Evolutionary conservation across 2,113 vertebrate species (phyloP).

Genomic region (Syngnathus floridae): DNA sequence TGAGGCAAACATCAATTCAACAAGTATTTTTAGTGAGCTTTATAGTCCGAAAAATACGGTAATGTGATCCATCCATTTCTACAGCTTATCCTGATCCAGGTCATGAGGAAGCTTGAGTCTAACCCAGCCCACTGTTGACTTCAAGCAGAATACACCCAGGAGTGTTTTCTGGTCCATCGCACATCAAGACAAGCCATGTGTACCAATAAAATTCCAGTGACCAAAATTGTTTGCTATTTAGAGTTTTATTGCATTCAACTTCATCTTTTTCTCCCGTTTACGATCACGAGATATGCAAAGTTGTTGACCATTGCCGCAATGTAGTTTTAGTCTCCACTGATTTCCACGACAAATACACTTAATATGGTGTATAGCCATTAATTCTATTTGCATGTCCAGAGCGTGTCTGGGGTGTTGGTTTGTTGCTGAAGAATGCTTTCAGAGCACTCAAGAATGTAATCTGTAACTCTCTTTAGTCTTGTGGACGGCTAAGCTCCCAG

Average conservation of each 20-base stretch:
- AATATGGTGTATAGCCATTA: slow-evolving; percentile 42
- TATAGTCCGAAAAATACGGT: no score
- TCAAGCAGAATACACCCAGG: background rate
- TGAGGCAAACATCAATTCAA: no score
- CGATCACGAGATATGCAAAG: background rate
- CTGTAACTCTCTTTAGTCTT: slow-evolving; percentile 62
- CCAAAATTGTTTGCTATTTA: background rate
- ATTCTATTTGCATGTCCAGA: slow-evolving; percentile 49
- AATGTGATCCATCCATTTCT: background rate
- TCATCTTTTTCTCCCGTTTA: background rate
- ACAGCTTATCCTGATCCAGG: background rate
- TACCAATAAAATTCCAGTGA: background rate
- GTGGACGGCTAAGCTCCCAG: slow-evolving; percentile 57
- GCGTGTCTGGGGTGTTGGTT: slow-evolving; percentile 53
- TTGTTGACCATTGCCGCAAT: slow-evolving; percentile 9
- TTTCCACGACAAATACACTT: slow-evolving; percentile 38
- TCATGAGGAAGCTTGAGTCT: background rate
- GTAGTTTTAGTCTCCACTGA: slow-evolving; percentile 18
- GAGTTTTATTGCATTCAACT: background rate
- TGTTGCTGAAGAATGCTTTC: slow-evolving; percentile 62
- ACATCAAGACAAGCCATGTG: background rate
- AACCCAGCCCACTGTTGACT: background rate
- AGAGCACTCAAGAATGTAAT: slow-evolving; percentile 60
- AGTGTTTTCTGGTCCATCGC: background rate
- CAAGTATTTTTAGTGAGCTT: no score